Base-by-base conservation (phyloP, 2,797 vertebrate genomes). In the Sciaenops ocellatus region DNA sequence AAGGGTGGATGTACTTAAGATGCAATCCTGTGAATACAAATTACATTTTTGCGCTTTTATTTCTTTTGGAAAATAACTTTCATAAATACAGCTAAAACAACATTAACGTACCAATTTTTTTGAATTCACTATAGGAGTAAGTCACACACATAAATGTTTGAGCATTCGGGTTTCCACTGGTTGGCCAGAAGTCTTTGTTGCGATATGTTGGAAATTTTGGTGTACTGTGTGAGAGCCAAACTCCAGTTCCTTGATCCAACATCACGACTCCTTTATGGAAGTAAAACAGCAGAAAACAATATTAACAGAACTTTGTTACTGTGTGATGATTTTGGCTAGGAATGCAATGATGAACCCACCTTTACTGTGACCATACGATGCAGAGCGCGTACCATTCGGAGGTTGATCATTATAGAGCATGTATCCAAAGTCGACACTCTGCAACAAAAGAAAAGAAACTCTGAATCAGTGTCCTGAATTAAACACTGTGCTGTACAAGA, bases 171-270 rank as follows among this genome's bases (percentile, higher is more conserved):
- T 34, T 85, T 73, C 87, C 92, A 12, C 12, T 90, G 0, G 3
- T 1, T 16, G 89, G 88, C 91, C 91, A 93, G 83, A 93, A 91
- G 15, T 56, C 0, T 59, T 54, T 42, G 0, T 0, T 73, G 0
- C 0, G 24, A 66, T 81, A 64, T 26, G 0, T 2, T 59, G 92
- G 91, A 47, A 92, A 90, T 46, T 8, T 74, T 57, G 91, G 92
- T 57, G 90, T 91, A 20, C 84, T 91, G 80, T 93, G 92, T 74
- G 91, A 88, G 47, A 93, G 85, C 91, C 91, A 92, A 50, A 93
- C 76, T 79, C 90, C 91, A 72, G 66, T 82, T 3, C 9, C 0
- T 82, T 10, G 77, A 81, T 89, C 85, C 79, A 91, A 50, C 84
- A 93, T 78, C 66, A 92, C 78, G 5, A 91, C 69, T 3, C 92